Evolutionary conservation across 2,888 invertebrate species (phyloP).

Genomic region (Arrhopalites spinosus): DNA sequence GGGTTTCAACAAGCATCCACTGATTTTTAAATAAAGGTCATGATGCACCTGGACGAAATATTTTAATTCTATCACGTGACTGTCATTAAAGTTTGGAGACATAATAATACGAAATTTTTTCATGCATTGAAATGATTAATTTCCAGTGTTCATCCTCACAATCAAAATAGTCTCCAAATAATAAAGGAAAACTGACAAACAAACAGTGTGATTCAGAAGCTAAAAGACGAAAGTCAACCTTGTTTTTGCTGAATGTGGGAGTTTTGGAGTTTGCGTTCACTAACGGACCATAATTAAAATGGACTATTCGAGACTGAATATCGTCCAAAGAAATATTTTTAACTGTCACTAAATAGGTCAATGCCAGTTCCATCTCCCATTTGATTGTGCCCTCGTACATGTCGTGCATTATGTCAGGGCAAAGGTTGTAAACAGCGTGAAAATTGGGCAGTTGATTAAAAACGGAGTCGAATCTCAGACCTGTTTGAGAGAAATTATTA

Average conservation of each 20-base stretch:
- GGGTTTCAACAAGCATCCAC: conserved; percentile 17
- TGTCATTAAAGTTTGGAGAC: neutral
- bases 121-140: neutral
- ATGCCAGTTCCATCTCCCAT: neutral
- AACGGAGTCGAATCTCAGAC: neutral
- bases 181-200: neutral
- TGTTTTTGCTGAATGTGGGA: neutral
- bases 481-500: neutral
- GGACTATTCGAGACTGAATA: neutral
- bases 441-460: neutral
- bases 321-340: neutral
- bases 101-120: neutral
- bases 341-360: neutral
- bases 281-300: neutral
- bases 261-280: neutral
- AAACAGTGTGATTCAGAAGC: neutral
- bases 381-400: neutral
- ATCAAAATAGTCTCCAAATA: neutral
- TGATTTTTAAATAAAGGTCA: neutral
- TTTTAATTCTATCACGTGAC: neutral
- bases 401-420: neutral
- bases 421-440: neutral
- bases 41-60: neutral
- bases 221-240: neutral
- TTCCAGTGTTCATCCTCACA: neutral